Percentiles rank a stretch among this genome's conserved stretches.
phyloP scores from a whole-genome alignment of 2,888 invertebrate species.

The Drosophila neotestacea region DNA sequence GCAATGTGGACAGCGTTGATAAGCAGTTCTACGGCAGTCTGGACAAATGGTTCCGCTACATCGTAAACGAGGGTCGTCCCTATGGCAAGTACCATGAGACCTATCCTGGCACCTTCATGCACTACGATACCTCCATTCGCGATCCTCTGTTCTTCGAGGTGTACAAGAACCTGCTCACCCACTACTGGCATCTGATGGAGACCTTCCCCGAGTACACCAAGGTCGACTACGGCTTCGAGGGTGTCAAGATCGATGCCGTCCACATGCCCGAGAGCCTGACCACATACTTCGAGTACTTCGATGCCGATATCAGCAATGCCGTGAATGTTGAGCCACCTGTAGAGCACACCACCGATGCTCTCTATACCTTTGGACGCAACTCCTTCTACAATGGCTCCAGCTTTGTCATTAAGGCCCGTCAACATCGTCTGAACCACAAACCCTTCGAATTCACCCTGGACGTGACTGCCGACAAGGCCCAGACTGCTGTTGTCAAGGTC shows the following conservation, averaged over 20 bases:
- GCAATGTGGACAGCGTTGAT: conserved; percentile 86
- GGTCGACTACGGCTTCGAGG: conserved; percentile 88
- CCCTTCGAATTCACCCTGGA: conserved; percentile 88
- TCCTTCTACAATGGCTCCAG: conserved; percentile 82
- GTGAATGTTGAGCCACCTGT: conserved; percentile 84
- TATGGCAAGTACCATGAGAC: conserved; percentile 75
- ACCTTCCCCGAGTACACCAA: conserved; percentile 88
- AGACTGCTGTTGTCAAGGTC: conserved; percentile 88
- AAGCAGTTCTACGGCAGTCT: conserved; percentile 87
- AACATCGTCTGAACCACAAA: conserved; percentile 88
- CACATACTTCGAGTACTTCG: conserved; percentile 90
- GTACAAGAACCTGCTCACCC: conserved; percentile 87
- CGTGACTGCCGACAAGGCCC: conserved; percentile 87
- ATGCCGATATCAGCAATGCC: conserved; percentile 87
- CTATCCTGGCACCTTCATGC: conserved; percentile 86
- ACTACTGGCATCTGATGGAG: conserved; percentile 87
- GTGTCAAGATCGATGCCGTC: conserved; percentile 88
- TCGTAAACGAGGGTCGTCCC: conserved; percentile 86
- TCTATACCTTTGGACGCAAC: conserved; percentile 80
- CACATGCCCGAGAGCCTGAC: conserved; percentile 88
- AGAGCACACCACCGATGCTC: conserved; percentile 66
- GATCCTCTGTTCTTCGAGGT: conserved; percentile 91
- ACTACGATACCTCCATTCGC: conserved; percentile 89
- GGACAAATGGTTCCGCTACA: conserved; percentile 86
- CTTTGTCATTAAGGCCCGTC: conserved; percentile 87